Base-by-base conservation (phyloP, 2,113 vertebrate species). In the Glaucidium brasilianum region DNA sequence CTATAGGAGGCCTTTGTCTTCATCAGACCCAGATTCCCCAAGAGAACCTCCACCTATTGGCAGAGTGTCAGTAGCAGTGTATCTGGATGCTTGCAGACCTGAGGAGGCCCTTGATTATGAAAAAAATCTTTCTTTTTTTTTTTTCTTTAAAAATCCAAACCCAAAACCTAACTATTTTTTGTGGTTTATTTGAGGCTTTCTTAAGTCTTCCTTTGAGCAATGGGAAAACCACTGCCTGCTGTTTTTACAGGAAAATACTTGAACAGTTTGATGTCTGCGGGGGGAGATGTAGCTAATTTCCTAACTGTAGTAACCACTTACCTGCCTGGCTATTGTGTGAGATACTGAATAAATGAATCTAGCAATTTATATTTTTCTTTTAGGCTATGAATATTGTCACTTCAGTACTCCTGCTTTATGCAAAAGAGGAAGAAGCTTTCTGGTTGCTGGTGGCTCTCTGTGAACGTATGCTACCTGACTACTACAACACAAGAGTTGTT, bases 361-460 rank as follows among this genome's bases (percentile, higher is more conserved):
- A 37, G 21, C 66, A 34, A 45, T 67, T 69, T 63, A 1, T 49
- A 58, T 66, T 90, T 82, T 34, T 69, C 55, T 91, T 94, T 30
- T 93, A 99, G 99, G 99, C 99, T 66, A 99, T 99, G 99, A 99
- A 99, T 94, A 99, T 99, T 60, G 99, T 99, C 91, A 99, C 99
- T 2, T 99, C 99, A 0, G 99, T 99, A 85, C 97, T 99, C 63
- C 98, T 99, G 85, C 98, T 99, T 30, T 99, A 99, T 29, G 98
- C 99, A 86, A 99, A 99, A 97, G 99, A 99, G 58, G 99, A 99
- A 81, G 99, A 99, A 94, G 99, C 99, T 14, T 99, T 99, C 91
- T 99, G 99, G 99, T 96, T 99, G 86, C 98, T 99, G 5, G 99
- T 99, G 93, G 99, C 99, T 35, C 97, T 99, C 72, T 99, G 99